A percentile compares a stretch with the other conserved stretches of the same genome.
phyloP scores from a whole-genome alignment of 2,113 vertebrate genomes.

The Onychostoma macrolepis region DNA sequence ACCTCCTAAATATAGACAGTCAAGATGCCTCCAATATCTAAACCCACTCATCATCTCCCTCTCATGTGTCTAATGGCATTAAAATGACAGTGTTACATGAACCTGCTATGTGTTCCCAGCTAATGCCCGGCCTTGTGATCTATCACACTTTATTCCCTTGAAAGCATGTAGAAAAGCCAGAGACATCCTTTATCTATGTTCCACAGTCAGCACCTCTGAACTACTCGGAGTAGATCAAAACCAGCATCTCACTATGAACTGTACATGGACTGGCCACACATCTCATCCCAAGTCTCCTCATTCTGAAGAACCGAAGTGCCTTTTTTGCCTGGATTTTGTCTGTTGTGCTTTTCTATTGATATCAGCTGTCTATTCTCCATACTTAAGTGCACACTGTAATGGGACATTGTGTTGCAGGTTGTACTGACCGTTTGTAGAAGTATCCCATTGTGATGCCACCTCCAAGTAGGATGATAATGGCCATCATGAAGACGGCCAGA shows the following conservation, averaged over 20 bases:
- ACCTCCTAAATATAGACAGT: conserved; percentile 16
- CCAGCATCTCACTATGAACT: neutral
- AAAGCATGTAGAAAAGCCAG: neutral
- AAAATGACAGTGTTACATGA: neutral
- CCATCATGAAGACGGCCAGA: conserved; percentile 88
- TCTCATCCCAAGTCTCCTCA: neutral
- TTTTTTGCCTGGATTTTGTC: neutral
- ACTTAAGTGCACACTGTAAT: neutral
- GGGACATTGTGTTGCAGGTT: neutral
- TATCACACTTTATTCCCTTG: neutral
- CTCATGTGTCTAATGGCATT: neutral
- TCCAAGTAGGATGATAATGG: conserved; percentile 87
- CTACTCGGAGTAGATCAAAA: neutral
- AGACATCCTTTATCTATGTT: neutral
- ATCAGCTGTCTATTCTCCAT: neutral
- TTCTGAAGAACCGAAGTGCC: neutral
- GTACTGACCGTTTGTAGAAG: conserved; percentile 90
- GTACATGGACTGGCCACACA: neutral
- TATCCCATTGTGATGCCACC: conserved; percentile 89
- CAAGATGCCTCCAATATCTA: neutral
- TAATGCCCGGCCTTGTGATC: neutral
- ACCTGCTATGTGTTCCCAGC: neutral
- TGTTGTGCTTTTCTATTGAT: neutral
- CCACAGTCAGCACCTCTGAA: neutral
- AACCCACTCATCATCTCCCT: neutral